phyloP scores from a whole-genome alignment of 2,797 vertebrate species.

The Nyctalus aviator region DNA sequence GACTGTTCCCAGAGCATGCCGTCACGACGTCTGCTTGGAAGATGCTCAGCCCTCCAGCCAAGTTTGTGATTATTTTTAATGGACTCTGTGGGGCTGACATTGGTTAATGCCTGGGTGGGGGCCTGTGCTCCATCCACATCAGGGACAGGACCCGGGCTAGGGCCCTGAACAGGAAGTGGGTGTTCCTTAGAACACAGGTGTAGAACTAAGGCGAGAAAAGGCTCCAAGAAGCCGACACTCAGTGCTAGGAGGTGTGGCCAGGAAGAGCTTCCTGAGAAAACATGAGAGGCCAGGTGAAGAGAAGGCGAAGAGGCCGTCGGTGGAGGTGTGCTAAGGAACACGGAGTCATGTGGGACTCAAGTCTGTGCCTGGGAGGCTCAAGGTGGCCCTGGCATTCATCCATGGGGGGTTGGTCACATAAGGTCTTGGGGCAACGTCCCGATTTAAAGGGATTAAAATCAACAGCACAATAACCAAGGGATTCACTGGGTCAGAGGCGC shows the following conservation, averaged over 20 bases:
- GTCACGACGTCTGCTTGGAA: background rate
- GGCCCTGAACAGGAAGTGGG: accelerated
- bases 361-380: accelerated
- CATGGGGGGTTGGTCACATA: no score
- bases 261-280: background rate
- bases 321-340: accelerated
- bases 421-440: background rate
- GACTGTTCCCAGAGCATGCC: background rate
- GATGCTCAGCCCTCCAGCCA: background rate
- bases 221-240: accelerated
- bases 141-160: background rate
- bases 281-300: accelerated
- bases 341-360: no score
- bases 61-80: background rate
- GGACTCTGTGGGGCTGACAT: background rate
- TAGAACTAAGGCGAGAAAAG: background rate
- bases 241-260: accelerated
- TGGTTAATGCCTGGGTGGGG: background rate
- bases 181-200: background rate
- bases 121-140: background rate
- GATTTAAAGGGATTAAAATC: background rate
- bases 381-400: accelerated
- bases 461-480: background rate
- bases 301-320: no score
- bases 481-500: accelerated